Conservation (phyloP, 2,113 vertebrate species). For the Mobula birostris region DNA sequence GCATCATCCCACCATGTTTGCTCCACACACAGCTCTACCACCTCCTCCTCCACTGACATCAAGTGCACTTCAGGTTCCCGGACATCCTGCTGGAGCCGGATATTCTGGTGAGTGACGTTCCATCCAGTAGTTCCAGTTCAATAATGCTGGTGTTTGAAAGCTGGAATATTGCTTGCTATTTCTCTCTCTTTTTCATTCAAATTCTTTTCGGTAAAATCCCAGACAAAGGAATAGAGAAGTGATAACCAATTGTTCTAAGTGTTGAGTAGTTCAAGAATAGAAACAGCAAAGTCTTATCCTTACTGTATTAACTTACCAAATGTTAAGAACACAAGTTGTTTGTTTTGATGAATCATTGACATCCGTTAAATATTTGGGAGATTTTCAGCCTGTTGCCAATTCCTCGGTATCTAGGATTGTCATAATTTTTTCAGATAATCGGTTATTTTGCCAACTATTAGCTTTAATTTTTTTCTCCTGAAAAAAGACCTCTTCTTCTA, state of each 20-base stretch:
- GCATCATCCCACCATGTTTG: conserved; percentile 98
- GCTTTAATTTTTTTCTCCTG: not conserved
- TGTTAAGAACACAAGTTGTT: not conserved
- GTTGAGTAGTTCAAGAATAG: not conserved
- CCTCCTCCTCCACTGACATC: conserved; percentile 94
- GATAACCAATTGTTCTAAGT: not conserved
- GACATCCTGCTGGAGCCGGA: conserved; percentile 83
- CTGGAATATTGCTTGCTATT: not conserved
- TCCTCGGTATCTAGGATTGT: not conserved
- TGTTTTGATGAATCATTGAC: not conserved
- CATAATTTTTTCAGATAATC: not conserved
- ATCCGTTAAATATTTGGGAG: not conserved
- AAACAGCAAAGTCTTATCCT: not conserved
- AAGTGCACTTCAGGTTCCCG: conserved; percentile 82
- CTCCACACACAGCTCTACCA: conserved; percentile 89
- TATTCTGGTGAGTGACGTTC: conserved; percentile 75
- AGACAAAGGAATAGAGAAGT: not conserved
- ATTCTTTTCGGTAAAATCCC: not conserved
- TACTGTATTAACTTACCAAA: not conserved
- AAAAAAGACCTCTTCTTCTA: not conserved
- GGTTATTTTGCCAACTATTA: not conserved
- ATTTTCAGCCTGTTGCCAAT: not conserved
- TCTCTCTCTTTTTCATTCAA: not conserved
- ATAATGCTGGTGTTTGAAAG: not conserved
- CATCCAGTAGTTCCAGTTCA: not conserved